A percentile compares a stretch with the other conserved stretches of the same genome.
These are phyloP conservation scores for Brassicogethes aeneus DNA, from an alignment of 2,888 invertebrate species.

Conservation along the genomic window DNA sequence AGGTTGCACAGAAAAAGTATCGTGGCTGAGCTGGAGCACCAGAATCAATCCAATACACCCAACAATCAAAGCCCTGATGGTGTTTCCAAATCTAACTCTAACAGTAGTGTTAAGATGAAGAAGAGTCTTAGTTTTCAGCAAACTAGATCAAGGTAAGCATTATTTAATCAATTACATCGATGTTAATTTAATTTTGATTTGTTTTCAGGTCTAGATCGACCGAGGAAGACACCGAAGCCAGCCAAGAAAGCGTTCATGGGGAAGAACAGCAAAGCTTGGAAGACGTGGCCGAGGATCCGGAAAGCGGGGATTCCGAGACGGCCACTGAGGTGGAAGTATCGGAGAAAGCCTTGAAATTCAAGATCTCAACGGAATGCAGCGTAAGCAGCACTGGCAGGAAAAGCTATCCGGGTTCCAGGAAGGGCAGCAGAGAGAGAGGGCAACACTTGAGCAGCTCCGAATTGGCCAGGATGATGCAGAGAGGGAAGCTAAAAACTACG, in stretches of 20 bases:
- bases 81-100: constrained; percentile 41
- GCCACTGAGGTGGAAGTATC: constrained; percentile 66
- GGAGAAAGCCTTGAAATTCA: constrained; percentile 66
- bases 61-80: constrained; percentile 42
- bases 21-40: constrained; percentile 40
- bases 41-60: constrained; percentile 31
- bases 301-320: constrained; percentile 53
- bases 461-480: constrained; percentile 41
- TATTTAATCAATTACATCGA: not conserved
- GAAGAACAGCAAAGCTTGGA: constrained; percentile 38
- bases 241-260: constrained; percentile 27
- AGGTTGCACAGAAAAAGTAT: constrained; percentile 51
- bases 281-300: constrained; percentile 48
- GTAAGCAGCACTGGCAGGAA: constrained; percentile 45
- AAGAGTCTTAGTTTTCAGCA: constrained; percentile 44
- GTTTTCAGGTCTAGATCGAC: constrained; percentile 41
- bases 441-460: constrained; percentile 40
- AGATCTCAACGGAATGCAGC: constrained; percentile 60
- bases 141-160: constrained; percentile 34
- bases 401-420: constrained; percentile 59
- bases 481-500: constrained; percentile 40
- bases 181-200: constrained; percentile 4
- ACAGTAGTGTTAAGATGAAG: constrained; percentile 46
- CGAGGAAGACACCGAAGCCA: constrained; percentile 44
- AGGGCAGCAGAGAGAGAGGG: constrained; percentile 56